Conservation (phyloP, 2,888 invertebrate species). For the Kryphioiulus occultus region DNA sequence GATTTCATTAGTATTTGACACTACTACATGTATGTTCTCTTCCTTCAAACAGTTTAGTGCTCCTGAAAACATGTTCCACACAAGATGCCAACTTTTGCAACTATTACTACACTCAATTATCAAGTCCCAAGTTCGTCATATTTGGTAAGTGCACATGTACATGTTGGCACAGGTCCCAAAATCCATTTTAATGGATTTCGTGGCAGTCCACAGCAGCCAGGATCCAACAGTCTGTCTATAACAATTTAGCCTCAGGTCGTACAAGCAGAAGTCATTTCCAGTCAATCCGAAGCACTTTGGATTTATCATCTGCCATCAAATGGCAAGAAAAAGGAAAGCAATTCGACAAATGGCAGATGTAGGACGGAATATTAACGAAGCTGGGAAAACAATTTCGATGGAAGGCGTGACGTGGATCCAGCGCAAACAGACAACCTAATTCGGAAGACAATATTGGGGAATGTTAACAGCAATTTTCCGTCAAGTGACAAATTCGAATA, state of each 20-base stretch:
- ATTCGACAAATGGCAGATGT: slow-evolving; percentile 40
- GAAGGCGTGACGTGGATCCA: not conserved
- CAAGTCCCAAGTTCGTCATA: too few species aligned
- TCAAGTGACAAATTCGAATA: not conserved
- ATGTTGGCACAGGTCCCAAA: not conserved
- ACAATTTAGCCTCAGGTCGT: slow-evolving; percentile 8
- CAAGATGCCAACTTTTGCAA: too few species aligned
- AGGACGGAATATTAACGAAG: slow-evolving; percentile 24
- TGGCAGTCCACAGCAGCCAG: not conserved
- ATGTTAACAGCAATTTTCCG: not conserved
- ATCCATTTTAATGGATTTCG: not conserved
- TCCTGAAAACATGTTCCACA: too few species aligned
- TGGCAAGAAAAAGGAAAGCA: slow-evolving; percentile 25
- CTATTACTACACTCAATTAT: too few species aligned
- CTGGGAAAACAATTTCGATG: not conserved
- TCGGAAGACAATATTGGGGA: not conserved
- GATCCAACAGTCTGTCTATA: slow-evolving; percentile 34
- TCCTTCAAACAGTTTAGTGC: too few species aligned
- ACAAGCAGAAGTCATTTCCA: slow-evolving; percentile 21
- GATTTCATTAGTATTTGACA: too few species aligned
- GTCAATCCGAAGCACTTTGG: slow-evolving; percentile 32
- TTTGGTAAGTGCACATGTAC: too few species aligned
- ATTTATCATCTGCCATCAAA: slow-evolving; percentile 26
- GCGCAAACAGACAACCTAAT: not conserved
- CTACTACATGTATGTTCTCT: too few species aligned